Evolutionary conservation across 2,888 invertebrate species (phyloP), one percentile per base, ranked within the genome.

Genomic region (Synergus laeviventris): DNA sequence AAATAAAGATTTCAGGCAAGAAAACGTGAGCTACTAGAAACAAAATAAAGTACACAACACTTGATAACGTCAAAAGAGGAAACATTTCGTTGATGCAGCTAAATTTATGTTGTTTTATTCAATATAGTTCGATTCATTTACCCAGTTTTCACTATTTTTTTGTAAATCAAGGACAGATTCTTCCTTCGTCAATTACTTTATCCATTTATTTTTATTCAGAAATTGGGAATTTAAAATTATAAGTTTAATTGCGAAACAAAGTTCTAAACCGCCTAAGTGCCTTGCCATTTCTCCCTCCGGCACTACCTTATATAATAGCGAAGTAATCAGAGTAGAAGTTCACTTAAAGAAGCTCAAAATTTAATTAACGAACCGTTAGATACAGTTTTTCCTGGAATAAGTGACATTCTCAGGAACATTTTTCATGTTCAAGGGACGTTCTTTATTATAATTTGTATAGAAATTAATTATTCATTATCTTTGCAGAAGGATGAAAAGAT

Each of bases 1-100:
- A 70, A 49, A 70, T 49, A 70, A 70, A 70, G 66, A 70, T 45
- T 70, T 70, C 45, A 42, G 49, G 31, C 45, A 70, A 70, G 66
- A 45, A 45, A 49, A 70, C 66, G 45, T 70, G 66, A 70, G 49
- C 49, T 16, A 70, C 42, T 31, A n/a, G 31, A n/a, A 70, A 31
- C 24, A 70, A 70, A 70, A 70, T 70, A 70, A 70, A 49, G 66
- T 45, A 31, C 31, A 31, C 49, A 45, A 16, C n/a, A 31, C 45
- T 70, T 31, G 45, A 70, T 70, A 70, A 45, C 24, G 45, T 31
- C 45, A 49, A 70, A 49, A 70, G 66, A 42, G n/a, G 21, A n/a
- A 70, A 70, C 24, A 24, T 70, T 70, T 70, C 66, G 45, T 70
- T 70, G 66, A 49, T 49, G 49, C 66, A 70, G 49, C 45, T 70